Conservation (phyloP, 2,113 vertebrate genomes). For the Calyptomena viridis region DNA sequence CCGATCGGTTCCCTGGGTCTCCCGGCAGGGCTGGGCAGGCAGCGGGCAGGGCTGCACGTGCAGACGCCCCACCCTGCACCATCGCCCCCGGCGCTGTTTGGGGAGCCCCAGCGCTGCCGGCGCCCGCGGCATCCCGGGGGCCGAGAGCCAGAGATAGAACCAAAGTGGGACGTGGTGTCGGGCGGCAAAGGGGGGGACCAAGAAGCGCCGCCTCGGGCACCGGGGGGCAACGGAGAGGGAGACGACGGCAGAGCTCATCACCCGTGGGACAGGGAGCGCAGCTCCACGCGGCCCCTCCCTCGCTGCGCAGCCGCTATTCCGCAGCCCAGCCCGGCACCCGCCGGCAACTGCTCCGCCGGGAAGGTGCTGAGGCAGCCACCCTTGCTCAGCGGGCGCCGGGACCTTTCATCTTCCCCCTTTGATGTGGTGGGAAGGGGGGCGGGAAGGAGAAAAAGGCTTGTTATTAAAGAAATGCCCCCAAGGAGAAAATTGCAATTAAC, state of each 20-base stretch:
- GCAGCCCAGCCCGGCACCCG: slow-evolving; percentile 10
- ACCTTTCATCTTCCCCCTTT: slow-evolving; percentile 50
- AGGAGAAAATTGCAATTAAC: slow-evolving; percentile 39
- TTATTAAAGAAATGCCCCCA: slow-evolving; percentile 51
- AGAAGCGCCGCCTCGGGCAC: neutral
- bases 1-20: neutral
- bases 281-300: slow-evolving; percentile 10
- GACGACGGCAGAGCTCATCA: neutral
- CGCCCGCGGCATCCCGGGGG: neutral
- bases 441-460: neutral
- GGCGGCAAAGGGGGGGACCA: neutral
- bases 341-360: neutral
- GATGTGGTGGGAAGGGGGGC: slow-evolving; percentile 41
- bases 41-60: neutral
- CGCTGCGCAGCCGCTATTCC: neutral
- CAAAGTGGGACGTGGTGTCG: fast-evolving
- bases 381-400: neutral
- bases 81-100: neutral
- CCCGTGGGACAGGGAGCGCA: neutral
- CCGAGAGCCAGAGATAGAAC: no score
- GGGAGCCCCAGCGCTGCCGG: neutral
- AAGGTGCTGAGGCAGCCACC: slow-evolving; percentile 46
- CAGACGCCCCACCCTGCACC: neutral
- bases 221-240: neutral
- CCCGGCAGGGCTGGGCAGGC: slow-evolving; percentile 8